Conservation (phyloP, 2,888 invertebrate species). For the Dicranocentrus wangi region DNA sequence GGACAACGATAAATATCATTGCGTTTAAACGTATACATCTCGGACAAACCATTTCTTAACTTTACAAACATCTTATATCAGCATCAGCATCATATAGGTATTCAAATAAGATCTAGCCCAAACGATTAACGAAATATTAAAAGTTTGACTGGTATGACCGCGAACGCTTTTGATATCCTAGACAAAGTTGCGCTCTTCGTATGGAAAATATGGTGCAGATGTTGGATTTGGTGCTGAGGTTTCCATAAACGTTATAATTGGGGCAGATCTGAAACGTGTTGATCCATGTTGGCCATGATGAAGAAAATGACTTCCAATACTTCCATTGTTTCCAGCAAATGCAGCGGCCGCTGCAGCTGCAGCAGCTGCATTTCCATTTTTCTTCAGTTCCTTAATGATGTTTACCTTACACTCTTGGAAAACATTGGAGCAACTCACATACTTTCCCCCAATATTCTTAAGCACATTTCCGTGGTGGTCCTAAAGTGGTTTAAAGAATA, state of each 20-base stretch:
- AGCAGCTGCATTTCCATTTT: constrained; percentile 62
- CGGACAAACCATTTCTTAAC: no score
- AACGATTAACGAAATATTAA: no score
- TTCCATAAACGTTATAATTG: constrained; percentile 79
- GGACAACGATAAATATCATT: no score
- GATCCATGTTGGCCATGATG: constrained; percentile 36
- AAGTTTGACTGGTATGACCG: no score
- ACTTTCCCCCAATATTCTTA: constrained; percentile 59
- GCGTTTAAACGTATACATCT: no score
- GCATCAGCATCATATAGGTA: no score
- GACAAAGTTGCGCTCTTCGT: constrained; percentile 64
- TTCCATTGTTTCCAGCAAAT: constrained; percentile 45
- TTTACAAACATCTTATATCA: no score
- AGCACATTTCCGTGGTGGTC: constrained; percentile 49
- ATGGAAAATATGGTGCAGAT: constrained; percentile 36
- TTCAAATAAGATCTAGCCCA: no score
- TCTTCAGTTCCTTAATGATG: constrained; percentile 71
- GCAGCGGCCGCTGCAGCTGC: constrained; percentile 49
- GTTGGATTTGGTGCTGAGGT: constrained; percentile 49
- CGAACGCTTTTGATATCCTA: no score
- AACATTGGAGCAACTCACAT: constrained; percentile 71
- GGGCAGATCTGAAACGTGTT: constrained; percentile 78
- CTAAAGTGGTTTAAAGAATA: constrained; percentile 19
- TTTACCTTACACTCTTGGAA: constrained; percentile 71
- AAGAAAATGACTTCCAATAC: constrained; percentile 31